Conservation (phyloP, 2,113 vertebrate species). For the Menidia beryllina region DNA sequence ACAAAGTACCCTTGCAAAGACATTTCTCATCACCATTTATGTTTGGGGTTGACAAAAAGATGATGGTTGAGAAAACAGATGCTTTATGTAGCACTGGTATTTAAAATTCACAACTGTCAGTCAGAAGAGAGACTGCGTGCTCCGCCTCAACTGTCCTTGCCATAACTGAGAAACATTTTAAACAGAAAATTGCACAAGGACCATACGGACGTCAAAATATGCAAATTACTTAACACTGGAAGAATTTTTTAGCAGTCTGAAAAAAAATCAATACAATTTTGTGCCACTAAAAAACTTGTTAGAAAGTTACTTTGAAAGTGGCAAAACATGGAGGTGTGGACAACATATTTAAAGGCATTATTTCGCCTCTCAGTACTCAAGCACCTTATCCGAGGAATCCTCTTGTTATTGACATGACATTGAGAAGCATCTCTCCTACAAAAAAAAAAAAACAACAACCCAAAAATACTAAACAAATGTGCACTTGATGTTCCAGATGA, state of each 20-base stretch:
- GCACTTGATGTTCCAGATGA: constrained; percentile 13
- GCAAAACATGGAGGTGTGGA: constrained; percentile 20
- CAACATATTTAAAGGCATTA: constrained; percentile 20
- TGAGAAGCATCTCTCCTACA: constrained; percentile 2
- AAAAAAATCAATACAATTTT: constrained; percentile 18
- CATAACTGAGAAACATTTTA: too few species aligned
- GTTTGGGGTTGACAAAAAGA: background rate
- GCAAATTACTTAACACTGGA: constrained; percentile 17
- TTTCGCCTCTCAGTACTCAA: constrained; percentile 6
- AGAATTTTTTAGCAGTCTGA: background rate
- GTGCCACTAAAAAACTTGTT: background rate
- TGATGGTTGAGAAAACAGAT: background rate
- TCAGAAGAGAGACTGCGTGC: background rate
- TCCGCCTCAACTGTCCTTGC: too few species aligned
- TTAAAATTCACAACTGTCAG: background rate
- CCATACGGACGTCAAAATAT: background rate
- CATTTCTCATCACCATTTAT: background rate
- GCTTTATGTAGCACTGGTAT: background rate
- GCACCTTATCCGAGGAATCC: background rate
- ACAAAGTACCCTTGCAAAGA: background rate
- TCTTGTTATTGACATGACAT: constrained; percentile 18
- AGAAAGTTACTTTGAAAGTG: constrained; percentile 23
- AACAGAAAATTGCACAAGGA: too few species aligned
- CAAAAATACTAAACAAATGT: too few species aligned
- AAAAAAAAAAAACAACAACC: too few species aligned